Percentiles rank a stretch among this genome's conserved stretches.
Evolutionary conservation across 1,140 invertebrate genomes (phyloP).

Genomic region (Drosophila biarmipes): DNA sequence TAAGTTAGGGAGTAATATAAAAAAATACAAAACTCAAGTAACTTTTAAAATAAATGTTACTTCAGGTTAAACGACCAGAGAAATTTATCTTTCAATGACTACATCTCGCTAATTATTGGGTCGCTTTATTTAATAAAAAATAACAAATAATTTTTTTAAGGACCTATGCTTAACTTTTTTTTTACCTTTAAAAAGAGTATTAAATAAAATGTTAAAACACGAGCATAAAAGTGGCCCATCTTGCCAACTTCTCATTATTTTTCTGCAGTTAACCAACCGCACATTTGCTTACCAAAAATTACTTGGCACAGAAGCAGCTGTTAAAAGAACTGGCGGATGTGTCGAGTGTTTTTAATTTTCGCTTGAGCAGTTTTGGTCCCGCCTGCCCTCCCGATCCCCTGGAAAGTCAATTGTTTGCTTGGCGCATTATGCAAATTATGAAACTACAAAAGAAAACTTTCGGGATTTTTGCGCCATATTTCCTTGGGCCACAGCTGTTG

Average conservation of each 20-base stretch:
- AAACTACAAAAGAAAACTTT: conserved; percentile 51
- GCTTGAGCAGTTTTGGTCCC: conserved; percentile 35
- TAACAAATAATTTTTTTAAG: too few relatives aligned
- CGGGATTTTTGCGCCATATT: conserved; percentile 13
- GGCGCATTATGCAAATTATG: conserved; percentile 54
- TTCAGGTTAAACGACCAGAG: too few relatives aligned
- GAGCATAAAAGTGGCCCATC: too few relatives aligned
- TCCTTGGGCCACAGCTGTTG: conserved; percentile 37
- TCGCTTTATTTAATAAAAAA: too few relatives aligned
- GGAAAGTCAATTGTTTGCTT: conserved; percentile 47
- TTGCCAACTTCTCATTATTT: background rate
- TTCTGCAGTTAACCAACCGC: background rate
- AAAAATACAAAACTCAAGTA: too few relatives aligned
- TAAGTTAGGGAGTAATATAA: too few relatives aligned
- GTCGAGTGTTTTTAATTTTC: conserved; percentile 54
- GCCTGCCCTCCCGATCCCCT: background rate
- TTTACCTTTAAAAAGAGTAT: too few relatives aligned
- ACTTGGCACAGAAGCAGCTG: conserved; percentile 20
- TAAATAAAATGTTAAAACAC: too few relatives aligned
- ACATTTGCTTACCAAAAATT: conserved; percentile 20
- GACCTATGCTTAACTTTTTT: too few relatives aligned
- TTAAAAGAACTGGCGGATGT: conserved; percentile 31
- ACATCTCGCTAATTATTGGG: too few relatives aligned
- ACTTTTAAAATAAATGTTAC: too few relatives aligned
- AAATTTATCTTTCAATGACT: too few relatives aligned